Conservation (phyloP, 2,113 vertebrate species). For the Butastur rufipennis region DNA sequence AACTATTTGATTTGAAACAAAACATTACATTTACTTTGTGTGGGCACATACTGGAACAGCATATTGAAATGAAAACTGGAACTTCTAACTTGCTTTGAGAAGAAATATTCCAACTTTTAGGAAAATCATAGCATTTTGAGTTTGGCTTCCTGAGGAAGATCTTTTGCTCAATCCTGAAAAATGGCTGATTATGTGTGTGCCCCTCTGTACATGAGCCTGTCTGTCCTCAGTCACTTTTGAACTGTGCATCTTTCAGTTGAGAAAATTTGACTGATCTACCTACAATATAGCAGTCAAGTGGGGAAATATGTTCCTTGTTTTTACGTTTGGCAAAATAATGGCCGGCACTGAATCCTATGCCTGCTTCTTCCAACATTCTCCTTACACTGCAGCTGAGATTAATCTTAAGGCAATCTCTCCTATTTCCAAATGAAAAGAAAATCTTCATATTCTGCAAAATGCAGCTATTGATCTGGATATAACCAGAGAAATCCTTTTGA, state of each 20-base stretch:
- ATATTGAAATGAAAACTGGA: not conserved
- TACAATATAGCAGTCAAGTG: not conserved
- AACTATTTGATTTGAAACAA: not conserved
- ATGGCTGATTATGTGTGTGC: not conserved
- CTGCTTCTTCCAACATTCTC: not conserved
- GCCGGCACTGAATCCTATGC: not conserved
- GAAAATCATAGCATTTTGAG: not conserved
- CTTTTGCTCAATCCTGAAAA: not conserved
- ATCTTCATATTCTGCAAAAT: conserved; percentile 21
- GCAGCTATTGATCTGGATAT: not conserved
- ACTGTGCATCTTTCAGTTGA: not conserved
- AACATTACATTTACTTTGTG: not conserved
- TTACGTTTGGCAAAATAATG: not conserved
- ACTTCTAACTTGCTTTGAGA: not conserved
- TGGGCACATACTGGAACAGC: not conserved
- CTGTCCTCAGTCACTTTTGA: not conserved
- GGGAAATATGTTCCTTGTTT: not conserved
- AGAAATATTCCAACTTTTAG: not conserved
- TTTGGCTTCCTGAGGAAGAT: not conserved
- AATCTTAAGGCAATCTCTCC: not conserved
- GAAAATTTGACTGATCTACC: not conserved
- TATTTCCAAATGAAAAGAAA: conserved; percentile 1
- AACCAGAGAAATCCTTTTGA: conserved; percentile 23
- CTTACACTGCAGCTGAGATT: not conserved
- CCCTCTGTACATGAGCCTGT: not conserved